Evolutionary conservation across 2,888 invertebrate genomes (phyloP).

Genomic region (Xestoiulus laeticollis): DNA sequence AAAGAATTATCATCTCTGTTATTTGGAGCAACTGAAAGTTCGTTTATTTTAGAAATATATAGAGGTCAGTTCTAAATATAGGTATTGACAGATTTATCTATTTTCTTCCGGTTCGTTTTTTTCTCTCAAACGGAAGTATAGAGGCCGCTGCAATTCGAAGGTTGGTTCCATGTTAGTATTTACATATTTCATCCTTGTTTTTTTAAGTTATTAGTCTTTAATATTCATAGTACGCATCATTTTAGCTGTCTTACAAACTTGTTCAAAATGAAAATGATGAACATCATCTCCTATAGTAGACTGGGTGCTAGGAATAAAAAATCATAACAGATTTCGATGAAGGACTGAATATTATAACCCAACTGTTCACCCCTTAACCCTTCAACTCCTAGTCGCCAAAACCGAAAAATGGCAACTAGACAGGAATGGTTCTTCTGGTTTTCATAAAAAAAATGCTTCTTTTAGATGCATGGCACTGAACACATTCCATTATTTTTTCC

Average conservation of each 20-base stretch:
- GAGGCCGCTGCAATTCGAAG: background rate
- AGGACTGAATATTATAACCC: background rate
- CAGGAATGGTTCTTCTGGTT: background rate
- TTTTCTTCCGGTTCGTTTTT: background rate
- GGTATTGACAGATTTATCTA: background rate
- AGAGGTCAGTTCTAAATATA: background rate
- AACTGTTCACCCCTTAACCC: background rate
- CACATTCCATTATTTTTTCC: background rate
- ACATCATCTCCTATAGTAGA: background rate
- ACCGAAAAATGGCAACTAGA: background rate
- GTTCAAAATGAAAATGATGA: slow-evolving; percentile 4
- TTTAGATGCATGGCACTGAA: background rate
- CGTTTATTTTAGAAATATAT: background rate
- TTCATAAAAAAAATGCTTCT: background rate
- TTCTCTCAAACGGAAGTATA: slow-evolving; percentile 1
- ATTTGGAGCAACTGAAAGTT: background rate
- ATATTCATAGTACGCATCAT: slow-evolving; percentile 22
- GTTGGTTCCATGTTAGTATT: background rate
- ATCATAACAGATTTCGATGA: background rate
- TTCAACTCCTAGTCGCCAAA: slow-evolving; percentile 9
- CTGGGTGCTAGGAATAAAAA: background rate
- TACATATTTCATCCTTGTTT: background rate
- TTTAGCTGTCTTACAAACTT: background rate
- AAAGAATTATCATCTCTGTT: no score
- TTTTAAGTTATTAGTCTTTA: background rate